Percentiles rank a stretch among this genome's conserved stretches.
Conservation (phyloP, 2,888 invertebrate species). For the Pseudococcus jackbeardsleyi region DNA sequence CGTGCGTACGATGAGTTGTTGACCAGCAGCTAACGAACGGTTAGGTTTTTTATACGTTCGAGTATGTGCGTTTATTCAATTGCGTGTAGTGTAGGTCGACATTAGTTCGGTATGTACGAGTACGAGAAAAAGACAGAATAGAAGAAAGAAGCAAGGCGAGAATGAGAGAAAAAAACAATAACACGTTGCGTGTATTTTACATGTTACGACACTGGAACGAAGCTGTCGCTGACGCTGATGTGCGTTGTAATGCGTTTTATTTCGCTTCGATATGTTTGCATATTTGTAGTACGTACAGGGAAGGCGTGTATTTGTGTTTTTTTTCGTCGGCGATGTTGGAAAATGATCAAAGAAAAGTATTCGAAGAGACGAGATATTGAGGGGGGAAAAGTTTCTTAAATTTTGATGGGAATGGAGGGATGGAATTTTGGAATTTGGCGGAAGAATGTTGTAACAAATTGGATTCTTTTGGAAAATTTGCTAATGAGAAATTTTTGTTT, state of each 20-base stretch:
- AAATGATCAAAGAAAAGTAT: background rate
- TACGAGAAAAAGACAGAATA: background rate
- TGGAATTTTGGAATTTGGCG: too few relatives aligned
- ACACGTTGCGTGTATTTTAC: background rate
- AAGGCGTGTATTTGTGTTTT: background rate
- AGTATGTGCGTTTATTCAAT: background rate
- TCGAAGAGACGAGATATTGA: too few relatives aligned
- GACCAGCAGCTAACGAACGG: too few relatives aligned
- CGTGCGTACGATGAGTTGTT: too few relatives aligned
- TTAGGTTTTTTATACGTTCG: background rate
- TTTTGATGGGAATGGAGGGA: too few relatives aligned
- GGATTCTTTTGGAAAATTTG: too few relatives aligned
- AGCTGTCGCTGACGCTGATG: background rate
- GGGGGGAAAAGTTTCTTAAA: too few relatives aligned
- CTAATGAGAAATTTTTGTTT: too few relatives aligned
- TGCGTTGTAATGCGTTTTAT: background rate
- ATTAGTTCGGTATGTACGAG: background rate
- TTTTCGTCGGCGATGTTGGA: background rate
- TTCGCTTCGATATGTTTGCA: background rate
- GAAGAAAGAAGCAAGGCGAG: background rate
- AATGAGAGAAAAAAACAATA: background rate
- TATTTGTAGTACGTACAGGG: background rate
- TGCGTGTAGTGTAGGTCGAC: background rate
- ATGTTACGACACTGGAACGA: background rate
- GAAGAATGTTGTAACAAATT: too few relatives aligned